Conservation (phyloP, 2,797 vertebrate species). For the Cryptoblepharus egeriae region DNA sequence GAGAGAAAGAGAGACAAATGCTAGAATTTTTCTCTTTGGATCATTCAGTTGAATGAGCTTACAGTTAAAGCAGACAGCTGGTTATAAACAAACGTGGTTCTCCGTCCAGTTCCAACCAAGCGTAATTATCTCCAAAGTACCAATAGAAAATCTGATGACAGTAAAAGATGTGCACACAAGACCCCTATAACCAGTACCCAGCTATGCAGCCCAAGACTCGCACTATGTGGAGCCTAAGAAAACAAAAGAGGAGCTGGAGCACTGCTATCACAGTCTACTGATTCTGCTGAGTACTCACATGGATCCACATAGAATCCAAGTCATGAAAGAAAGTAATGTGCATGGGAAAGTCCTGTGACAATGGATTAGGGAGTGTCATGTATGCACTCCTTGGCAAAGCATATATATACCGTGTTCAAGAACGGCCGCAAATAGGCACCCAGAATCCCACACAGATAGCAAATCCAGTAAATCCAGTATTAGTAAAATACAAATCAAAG, state of each 20-base stretch:
- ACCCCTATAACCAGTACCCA: neutral
- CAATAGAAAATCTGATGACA: neutral
- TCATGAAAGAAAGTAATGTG: neutral
- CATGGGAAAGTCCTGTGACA: neutral
- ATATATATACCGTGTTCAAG: neutral
- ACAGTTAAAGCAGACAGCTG: neutral
- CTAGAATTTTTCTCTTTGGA: neutral
- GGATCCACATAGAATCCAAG: no score
- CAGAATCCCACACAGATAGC: no score
- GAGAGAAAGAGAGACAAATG: constrained; percentile 7
- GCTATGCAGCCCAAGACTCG: neutral
- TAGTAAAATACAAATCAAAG: no score
- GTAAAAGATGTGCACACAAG: neutral
- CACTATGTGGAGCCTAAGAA: no score
- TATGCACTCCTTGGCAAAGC: neutral
- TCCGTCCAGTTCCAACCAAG: neutral
- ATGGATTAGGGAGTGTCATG: no score
- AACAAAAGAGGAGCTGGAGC: no score
- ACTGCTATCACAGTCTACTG: no score
- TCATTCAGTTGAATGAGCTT: neutral
- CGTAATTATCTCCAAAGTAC: neutral
- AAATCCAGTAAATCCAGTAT: no score
- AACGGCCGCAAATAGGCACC: no score
- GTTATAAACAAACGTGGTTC: neutral
- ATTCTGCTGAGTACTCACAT: neutral